Percentiles rank a stretch among this genome's conserved stretches.
Conservation (phyloP, 2,797 vertebrate species). For the Graptemys geographica region DNA sequence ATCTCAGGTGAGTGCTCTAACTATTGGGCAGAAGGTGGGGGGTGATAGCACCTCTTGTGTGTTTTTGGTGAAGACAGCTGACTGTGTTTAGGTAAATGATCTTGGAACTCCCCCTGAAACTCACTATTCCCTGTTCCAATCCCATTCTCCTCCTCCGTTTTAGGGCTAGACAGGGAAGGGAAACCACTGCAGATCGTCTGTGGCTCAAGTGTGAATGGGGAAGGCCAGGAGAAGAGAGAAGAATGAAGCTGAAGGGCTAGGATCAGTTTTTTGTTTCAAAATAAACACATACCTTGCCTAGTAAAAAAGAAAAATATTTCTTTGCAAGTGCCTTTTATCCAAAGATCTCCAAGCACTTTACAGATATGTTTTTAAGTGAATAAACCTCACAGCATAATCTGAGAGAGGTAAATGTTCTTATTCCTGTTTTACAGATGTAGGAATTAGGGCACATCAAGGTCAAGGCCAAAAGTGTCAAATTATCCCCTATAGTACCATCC, state of each 20-base stretch:
- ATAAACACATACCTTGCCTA: background rate
- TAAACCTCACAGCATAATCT: background rate
- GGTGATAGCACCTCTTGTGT: background rate
- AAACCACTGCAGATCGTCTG: background rate
- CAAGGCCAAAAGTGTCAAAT: background rate
- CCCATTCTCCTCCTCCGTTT: background rate
- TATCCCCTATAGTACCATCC: background rate
- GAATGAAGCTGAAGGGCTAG: background rate
- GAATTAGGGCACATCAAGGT: background rate
- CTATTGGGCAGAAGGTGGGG: background rate
- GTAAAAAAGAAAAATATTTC: background rate
- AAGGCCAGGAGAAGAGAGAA: background rate
- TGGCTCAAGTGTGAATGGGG: background rate
- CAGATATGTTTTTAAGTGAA: background rate
- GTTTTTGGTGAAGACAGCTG: background rate
- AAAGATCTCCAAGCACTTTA: background rate
- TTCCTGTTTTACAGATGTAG: background rate
- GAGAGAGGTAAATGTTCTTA: background rate
- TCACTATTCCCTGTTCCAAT: background rate
- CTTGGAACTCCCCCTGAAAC: background rate
- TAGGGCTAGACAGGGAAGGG: background rate
- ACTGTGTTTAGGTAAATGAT: background rate
- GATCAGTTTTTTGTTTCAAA: background rate
- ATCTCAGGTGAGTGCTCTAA: background rate
- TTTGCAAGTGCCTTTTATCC: background rate